Conservation (phyloP, 2,797 vertebrate species). For the Rhincodon typus region DNA sequence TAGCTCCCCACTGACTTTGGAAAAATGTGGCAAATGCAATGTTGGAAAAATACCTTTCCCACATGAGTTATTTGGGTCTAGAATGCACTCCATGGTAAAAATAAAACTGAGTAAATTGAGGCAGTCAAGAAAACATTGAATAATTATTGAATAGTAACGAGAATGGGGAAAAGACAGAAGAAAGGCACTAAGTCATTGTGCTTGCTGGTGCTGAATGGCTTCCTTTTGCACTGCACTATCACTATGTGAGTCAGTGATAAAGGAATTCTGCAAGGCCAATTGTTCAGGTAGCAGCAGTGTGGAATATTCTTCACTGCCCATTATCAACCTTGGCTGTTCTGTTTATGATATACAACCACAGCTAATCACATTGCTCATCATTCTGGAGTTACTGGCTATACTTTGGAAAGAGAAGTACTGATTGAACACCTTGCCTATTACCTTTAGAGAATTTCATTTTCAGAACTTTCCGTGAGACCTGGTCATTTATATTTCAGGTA, state of each 20-base stretch:
- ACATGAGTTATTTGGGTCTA: too few relatives aligned
- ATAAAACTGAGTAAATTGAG: too few relatives aligned
- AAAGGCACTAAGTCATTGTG: too few relatives aligned
- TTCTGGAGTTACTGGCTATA: not conserved
- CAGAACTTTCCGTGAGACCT: not conserved
- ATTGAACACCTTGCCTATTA: not conserved
- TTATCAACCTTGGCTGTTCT: not conserved
- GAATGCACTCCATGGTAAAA: too few relatives aligned
- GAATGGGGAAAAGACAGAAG: too few relatives aligned
- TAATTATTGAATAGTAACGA: too few relatives aligned
- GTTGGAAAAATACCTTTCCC: too few relatives aligned
- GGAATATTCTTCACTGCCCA: not conserved
- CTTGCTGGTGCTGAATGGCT: too few relatives aligned
- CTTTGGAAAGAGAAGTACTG: not conserved
- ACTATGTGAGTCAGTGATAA: not conserved
- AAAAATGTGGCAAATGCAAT: not conserved
- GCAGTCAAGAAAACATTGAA: too few relatives aligned
- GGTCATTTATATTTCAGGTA: not conserved
- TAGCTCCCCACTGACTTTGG: not conserved
- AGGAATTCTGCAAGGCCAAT: not conserved
- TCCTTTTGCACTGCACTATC: too few relatives aligned
- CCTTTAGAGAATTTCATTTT: not conserved
- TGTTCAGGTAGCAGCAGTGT: not conserved
- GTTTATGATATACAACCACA: not conserved
- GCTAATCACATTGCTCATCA: not conserved